Evolutionary conservation across 2,113 vertebrate genomes (phyloP).

Genomic region (Regulus satrapa): DNA sequence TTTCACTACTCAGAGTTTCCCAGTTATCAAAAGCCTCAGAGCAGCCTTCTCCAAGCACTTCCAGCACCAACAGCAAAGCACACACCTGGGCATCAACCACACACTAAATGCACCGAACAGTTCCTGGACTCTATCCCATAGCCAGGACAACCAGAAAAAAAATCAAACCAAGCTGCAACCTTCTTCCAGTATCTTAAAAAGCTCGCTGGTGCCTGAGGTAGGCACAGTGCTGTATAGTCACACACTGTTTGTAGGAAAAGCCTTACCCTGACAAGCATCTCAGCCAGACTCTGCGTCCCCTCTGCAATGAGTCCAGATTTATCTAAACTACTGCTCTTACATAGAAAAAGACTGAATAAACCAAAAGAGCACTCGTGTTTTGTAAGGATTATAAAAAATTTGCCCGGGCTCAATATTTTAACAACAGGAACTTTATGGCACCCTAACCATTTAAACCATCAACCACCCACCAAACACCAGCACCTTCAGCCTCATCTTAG

Average conservation of each 20-base stretch:
- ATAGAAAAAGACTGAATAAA: not conserved
- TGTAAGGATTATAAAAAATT: not conserved
- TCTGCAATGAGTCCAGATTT: not conserved
- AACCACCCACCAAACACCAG: not conserved
- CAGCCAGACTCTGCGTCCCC: not conserved
- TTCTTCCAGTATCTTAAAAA: not conserved
- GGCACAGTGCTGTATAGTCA: not conserved
- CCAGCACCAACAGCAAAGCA: not conserved
- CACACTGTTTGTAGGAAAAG: not conserved
- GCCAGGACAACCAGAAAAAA: not conserved
- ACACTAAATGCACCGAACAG: not conserved
- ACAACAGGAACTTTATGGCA: not conserved
- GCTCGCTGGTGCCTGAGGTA: not conserved
- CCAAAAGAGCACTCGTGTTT: not conserved
- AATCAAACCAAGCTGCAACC: not conserved
- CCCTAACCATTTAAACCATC: not conserved
- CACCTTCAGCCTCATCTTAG: not conserved
- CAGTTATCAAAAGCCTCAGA: not conserved
- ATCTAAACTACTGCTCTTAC: not conserved
- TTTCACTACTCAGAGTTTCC: not conserved
- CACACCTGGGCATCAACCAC: accelerated
- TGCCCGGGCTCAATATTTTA: not conserved
- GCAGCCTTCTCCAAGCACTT: not conserved
- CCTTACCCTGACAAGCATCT: not conserved
- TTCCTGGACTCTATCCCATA: not conserved